These are phyloP conservation scores for Physocephala rufipes DNA, from an alignment of 2,888 invertebrate genomes.

Conservation along the genomic window DNA sequence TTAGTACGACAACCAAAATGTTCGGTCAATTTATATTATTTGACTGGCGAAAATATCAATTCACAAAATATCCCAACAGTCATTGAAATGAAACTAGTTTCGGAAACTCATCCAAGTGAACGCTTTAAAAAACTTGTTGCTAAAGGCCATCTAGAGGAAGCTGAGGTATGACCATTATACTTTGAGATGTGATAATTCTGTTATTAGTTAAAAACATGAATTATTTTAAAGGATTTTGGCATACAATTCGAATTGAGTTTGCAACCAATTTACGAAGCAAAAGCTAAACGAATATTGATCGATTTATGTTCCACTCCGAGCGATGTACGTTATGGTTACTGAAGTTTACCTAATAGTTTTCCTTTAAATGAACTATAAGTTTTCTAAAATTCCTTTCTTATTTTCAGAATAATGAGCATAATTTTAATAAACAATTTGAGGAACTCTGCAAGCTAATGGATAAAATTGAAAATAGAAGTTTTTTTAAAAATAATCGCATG, in stretches of 20 bases:
- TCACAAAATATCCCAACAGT: slow-evolving; percentile 51
- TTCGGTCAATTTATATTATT: slow-evolving; percentile 63
- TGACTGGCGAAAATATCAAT: slow-evolving; percentile 52
- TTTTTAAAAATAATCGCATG: slow-evolving; percentile 58
- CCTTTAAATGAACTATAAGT: too few species aligned
- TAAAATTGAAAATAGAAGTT: slow-evolving; percentile 57
- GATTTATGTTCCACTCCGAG: slow-evolving; percentile 53
- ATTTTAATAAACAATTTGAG: slow-evolving; percentile 52
- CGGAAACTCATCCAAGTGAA: slow-evolving; percentile 64
- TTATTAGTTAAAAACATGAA: too few species aligned
- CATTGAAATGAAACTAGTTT: slow-evolving; percentile 62
- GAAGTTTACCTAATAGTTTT: background rate
- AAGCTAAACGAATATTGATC: slow-evolving; percentile 56
- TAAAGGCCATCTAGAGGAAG: slow-evolving; percentile 63
- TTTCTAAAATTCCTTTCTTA: slow-evolving; percentile 6
- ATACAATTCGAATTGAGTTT: slow-evolving; percentile 61
- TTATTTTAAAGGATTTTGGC: slow-evolving; percentile 57
- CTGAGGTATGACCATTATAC: slow-evolving; percentile 55
- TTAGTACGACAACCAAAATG: slow-evolving; percentile 62
- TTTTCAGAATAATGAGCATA: slow-evolving; percentile 45
- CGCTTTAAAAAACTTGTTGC: slow-evolving; percentile 63
- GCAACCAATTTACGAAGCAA: slow-evolving; percentile 64
- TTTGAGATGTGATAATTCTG: background rate
- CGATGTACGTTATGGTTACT: slow-evolving; percentile 45
- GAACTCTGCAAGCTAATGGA: slow-evolving; percentile 52